Evolutionary conservation across 2,113 vertebrate species (phyloP), one percentile per base, ranked within the genome.

Genomic region (Megaceryle maxima): DNA sequence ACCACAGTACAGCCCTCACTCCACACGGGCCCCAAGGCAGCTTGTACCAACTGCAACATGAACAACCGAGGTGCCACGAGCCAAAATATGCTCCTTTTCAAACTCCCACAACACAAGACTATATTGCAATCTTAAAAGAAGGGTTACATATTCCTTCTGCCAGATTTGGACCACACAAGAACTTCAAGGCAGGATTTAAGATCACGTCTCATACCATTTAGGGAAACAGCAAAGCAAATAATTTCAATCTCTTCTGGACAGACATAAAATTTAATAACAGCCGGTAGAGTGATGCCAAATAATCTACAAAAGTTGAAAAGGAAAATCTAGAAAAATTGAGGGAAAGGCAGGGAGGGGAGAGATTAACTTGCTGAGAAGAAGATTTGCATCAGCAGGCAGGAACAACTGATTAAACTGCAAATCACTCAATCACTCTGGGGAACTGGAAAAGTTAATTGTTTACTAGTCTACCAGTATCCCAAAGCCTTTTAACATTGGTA

Each of bases 1-100:
- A 5, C 57, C 0, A 0, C 35, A 31, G 48, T 0, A 0, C n/a
- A 56, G 33, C 31, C 64, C 7, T 12, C 5, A 4, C 26, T 59
- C 69, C 1, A 1, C 35, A 2, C 10, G 5, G 60, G 1, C 16
- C 43, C 3, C 1, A 10, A 13, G 20, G 25, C 18, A 28, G 60
- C 74, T 37, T 74, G 31, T 15, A 25, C 37, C 28, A 28, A 9
- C 19, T 2, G 31, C 1, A 2, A 31, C 0, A 1, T 13, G 33
- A 69, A 17, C 6, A 43, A 0, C 5, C 0, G 0, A 57, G 44
- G 35, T 48, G 19, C 53, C 29, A n/a, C 41, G 46, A 73, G 51
- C 39, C 44, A n/a, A 69, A 90, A 73, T 19, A 37, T 1, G 7
- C 59, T 80, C n/a, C 26, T 85, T 79, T 75, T 51, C 17, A 4